Conservation (phyloP, 2,113 vertebrate species). For the Neofelis nebulosa region DNA sequence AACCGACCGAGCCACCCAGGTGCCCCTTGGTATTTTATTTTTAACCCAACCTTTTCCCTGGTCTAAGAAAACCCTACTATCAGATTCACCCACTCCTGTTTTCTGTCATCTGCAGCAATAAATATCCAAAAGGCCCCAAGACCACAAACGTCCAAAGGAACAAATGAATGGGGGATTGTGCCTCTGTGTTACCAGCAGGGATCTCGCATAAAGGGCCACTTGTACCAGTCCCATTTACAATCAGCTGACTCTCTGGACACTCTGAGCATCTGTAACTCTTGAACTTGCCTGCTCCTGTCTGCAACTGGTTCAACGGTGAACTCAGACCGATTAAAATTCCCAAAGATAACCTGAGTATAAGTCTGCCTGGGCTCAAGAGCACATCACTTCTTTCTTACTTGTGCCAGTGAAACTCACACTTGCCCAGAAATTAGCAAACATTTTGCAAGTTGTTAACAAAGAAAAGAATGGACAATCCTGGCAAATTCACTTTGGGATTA, state of each 20-base stretch:
- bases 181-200: background rate
- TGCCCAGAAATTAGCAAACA: background rate
- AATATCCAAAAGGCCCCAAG: background rate
- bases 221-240: background rate
- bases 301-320: background rate
- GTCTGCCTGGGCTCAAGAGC: background rate
- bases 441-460: background rate
- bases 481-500: background rate
- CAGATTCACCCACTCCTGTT: background rate
- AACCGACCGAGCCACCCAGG: too few species aligned
- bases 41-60: background rate
- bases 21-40: background rate
- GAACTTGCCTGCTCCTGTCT: background rate
- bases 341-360: background rate
- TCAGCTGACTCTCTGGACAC: conserved; percentile 13
- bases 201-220: background rate
- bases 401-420: background rate
- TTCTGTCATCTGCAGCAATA: background rate
- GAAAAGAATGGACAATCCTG: background rate
- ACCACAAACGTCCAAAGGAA: background rate
- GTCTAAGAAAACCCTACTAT: background rate
- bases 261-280: background rate
- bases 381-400: background rate
- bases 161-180: conserved; percentile 32
- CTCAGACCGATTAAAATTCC: background rate